Evolutionary conservation across 2,888 invertebrate species (phyloP).

Genomic region (Hypolimnas misippus): DNA sequence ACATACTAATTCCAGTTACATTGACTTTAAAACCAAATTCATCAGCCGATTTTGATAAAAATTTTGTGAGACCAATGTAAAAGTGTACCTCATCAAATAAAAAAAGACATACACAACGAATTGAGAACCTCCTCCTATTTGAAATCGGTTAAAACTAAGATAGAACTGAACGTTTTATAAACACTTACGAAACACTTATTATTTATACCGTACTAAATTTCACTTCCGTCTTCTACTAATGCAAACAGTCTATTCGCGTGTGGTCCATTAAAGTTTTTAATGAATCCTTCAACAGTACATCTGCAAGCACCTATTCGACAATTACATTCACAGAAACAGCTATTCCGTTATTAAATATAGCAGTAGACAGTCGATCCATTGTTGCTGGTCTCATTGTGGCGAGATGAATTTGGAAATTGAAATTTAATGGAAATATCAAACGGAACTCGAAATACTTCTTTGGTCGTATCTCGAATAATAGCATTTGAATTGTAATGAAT

Average conservation of each 20-base stretch:
- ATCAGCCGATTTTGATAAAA: too few relatives aligned
- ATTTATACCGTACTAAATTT: not conserved
- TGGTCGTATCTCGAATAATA: slow-evolving; percentile 60
- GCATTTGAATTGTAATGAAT: slow-evolving; percentile 54
- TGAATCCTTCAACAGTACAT: slow-evolving; percentile 19
- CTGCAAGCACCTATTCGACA: slow-evolving; percentile 21
- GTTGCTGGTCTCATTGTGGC: slow-evolving; percentile 53
- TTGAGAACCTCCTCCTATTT: too few relatives aligned
- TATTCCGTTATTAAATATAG: slow-evolving; percentile 40
- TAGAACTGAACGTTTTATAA: too few relatives aligned
- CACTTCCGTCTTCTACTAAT: not conserved
- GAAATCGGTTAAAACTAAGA: too few relatives aligned
- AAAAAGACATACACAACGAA: too few relatives aligned
- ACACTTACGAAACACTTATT: too few relatives aligned
- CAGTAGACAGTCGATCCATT: slow-evolving; percentile 53
- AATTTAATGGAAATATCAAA: slow-evolving; percentile 77
- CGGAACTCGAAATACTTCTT: slow-evolving; percentile 60
- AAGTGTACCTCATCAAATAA: too few relatives aligned
- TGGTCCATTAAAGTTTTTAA: slow-evolving; percentile 14
- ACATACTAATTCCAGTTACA: too few relatives aligned
- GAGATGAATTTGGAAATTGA: slow-evolving; percentile 72
- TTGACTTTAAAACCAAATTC: too few relatives aligned
- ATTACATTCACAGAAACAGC: slow-evolving; percentile 40
- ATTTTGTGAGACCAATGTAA: too few relatives aligned
- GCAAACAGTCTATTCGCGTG: slow-evolving; percentile 10